Evolutionary conservation across 2,797 vertebrate species (phyloP), one percentile per base, ranked within the genome.

Genomic region (Chloroceryle amazona): DNA sequence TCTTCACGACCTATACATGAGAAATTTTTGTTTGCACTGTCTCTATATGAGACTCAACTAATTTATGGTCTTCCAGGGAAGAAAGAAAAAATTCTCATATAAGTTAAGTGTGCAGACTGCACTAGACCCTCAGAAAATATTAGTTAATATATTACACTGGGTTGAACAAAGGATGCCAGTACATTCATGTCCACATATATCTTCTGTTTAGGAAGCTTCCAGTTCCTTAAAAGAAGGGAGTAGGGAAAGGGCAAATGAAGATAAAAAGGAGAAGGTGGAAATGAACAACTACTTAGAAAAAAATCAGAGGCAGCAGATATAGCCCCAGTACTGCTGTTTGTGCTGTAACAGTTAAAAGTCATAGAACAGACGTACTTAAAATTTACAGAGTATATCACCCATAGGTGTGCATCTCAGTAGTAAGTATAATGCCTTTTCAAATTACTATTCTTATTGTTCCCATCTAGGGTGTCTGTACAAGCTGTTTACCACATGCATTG

Each of bases 401-500:
- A 10, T 46, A 61, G 63, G 3, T 10, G 8, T 46, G 22, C 22
- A 47, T 33, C n/a, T 81, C 46, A 70, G 42, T 35, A 66, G 33
- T 2, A 55, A 5, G 1, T 20, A 35, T 11, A 68, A 39, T 2
- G 8, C 11, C 31, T 88, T 93, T 80, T 67, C 49, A 76, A 74
- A n/a, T 31, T 5, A 47, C 35, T 55, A 0, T 49, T 23, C 4
- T 75, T 65, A 15, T 3, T 68, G 33, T 91, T 81, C 95, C 62
- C 28, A 62, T 89, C 55, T 93, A 98, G 98, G 95, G 97, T 75
- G 46, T 81, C 4, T 99, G 98, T 71, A 83, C 95, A 61, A 97
- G 95, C 61, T 98, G 97, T 75, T 79, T n/a, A 19, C 11, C 67
- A 2, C 11, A 75, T 10, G 31, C 70, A 10, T 20, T 51, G 79